Percentiles rank a stretch among this genome's conserved stretches.
These are phyloP conservation scores for Oncorhynchus gorbuscha DNA, from an alignment of 2,113 vertebrate genomes.

Conservation along the genomic window DNA sequence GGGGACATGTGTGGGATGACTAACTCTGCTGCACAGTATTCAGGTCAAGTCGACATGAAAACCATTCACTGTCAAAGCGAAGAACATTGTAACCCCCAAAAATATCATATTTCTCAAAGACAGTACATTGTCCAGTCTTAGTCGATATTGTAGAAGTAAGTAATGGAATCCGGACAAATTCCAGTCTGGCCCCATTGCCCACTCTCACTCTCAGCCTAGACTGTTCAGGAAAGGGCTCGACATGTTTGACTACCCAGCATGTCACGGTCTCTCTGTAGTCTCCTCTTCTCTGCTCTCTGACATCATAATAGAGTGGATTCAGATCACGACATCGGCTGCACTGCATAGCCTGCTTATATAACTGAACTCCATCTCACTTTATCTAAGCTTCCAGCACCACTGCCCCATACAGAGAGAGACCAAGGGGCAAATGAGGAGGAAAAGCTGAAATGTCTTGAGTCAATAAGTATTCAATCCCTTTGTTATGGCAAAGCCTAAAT, in stretches of 20 bases:
- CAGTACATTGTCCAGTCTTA: too few species aligned
- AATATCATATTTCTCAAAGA: too few species aligned
- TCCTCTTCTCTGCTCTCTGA: conserved; percentile 57
- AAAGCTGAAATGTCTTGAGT: too few species aligned
- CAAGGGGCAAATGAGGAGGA: not conserved
- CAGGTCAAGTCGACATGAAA: conserved; percentile 29
- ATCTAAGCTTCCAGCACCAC: conserved; percentile 44
- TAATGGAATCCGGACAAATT: too few species aligned
- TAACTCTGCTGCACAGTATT: conserved; percentile 24
- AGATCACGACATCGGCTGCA: conserved; percentile 62
- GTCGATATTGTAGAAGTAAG: too few species aligned
- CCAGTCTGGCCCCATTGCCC: too few species aligned
- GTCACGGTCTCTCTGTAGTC: conserved; percentile 37
- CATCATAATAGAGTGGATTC: conserved; percentile 65
- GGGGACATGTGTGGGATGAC: conserved; percentile 14
- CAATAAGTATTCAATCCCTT: too few species aligned
- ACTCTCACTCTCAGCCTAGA: not conserved
- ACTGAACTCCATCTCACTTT: conserved; percentile 51
- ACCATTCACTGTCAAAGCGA: too few species aligned
- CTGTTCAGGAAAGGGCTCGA: conserved; percentile 38
- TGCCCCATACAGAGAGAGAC: conserved; percentile 33
- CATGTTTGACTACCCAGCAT: too few species aligned
- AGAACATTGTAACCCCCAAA: too few species aligned
- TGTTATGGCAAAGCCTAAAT: too few species aligned
- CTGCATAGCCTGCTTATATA: conserved; percentile 61